Evolutionary conservation across 2,113 vertebrate genomes (phyloP).

Genomic region (Cebus imitator): DNA sequence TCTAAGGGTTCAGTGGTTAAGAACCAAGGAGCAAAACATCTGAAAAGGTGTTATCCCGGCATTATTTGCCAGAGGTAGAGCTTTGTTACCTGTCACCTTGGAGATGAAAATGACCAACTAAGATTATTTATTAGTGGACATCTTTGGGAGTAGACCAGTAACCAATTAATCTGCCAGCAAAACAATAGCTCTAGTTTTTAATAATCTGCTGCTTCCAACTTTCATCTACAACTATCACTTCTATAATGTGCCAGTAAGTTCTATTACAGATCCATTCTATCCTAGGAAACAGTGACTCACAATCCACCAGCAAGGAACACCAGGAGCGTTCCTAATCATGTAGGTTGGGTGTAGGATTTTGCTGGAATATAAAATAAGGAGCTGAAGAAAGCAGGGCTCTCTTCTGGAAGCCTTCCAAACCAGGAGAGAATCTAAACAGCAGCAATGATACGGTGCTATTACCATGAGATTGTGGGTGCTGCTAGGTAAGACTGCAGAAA

Average conservation of each 20-base stretch:
- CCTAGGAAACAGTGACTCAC: not conserved
- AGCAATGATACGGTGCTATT: not conserved
- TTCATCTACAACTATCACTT: not conserved
- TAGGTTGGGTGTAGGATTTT: not conserved
- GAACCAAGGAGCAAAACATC: not conserved
- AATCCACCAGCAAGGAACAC: not conserved
- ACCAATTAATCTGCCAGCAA: not conserved
- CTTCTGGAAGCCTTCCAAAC: not conserved
- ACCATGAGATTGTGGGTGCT: not conserved
- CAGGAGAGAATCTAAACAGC: not conserved
- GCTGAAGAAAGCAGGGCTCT: not conserved
- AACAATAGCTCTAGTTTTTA: not conserved
- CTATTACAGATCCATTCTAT: not conserved
- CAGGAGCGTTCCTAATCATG: not conserved
- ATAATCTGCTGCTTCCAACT: not conserved
- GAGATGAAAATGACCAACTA: not conserved
- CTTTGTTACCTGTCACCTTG: not conserved
- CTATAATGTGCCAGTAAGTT: fast-evolving
- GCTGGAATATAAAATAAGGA: not conserved
- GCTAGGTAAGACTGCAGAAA: not conserved
- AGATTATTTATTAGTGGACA: not conserved
- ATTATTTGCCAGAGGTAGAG: not conserved
- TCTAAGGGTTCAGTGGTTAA: not conserved
- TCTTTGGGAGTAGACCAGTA: not conserved
- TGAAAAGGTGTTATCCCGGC: not conserved